phyloP scores from a whole-genome alignment of 2,113 vertebrate genomes.

The Elephas maximus region DNA sequence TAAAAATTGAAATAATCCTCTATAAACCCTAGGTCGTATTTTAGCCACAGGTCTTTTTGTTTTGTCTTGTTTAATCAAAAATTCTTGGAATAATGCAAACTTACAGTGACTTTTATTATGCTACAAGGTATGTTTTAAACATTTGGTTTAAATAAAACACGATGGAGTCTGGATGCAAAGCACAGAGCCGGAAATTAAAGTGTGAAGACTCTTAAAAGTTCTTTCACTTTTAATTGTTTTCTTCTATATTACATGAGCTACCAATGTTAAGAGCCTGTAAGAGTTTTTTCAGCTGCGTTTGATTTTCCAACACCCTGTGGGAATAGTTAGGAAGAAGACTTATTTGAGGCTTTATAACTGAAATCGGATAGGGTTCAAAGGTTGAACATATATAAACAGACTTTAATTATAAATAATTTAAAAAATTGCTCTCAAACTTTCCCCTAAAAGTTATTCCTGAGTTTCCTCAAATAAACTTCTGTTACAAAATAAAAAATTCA shows the following conservation, averaged over 20 bases:
- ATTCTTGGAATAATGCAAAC: constrained; percentile 16
- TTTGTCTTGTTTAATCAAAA: constrained; percentile 1
- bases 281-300: constrained; percentile 42
- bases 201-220: neutral
- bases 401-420: constrained; percentile 51
- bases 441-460: neutral
- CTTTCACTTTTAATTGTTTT: constrained; percentile 35
- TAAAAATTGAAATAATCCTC: constrained; percentile 51
- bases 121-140: neutral
- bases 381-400: neutral
- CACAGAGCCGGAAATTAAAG: constrained; percentile 19
- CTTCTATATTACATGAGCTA: neutral
- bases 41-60: neutral
- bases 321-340: neutral
- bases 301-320: neutral
- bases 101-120: neutral
- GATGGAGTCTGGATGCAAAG: constrained; percentile 16
- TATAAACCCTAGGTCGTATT: neutral
- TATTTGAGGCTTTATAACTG: constrained; percentile 6
- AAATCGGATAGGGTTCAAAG: constrained; percentile 30
- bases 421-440: neutral
- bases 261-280: neutral
- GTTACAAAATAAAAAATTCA: neutral
- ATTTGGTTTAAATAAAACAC: neutral
- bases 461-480: neutral